Evolutionary conservation across 2,888 invertebrate genomes (phyloP).

Genomic region (Hypsopygia costalis): DNA sequence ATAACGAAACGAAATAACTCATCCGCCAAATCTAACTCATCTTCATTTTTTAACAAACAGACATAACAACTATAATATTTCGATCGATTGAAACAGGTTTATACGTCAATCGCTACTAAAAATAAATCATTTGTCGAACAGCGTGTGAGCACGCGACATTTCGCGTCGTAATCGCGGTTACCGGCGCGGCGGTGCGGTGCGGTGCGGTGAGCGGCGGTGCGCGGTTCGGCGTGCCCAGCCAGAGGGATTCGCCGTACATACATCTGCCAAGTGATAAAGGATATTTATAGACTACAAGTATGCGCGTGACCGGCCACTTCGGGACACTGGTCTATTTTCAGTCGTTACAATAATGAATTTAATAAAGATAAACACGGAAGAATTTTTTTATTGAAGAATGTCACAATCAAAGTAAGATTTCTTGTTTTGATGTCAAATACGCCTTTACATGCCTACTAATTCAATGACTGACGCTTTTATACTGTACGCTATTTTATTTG

Average conservation of each 20-base stretch:
- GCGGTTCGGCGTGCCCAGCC: slow-evolving; percentile 25
- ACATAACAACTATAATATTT: slow-evolving; percentile 22
- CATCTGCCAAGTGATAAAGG: slow-evolving; percentile 71
- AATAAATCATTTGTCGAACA: slow-evolving; percentile 33
- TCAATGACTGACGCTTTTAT: too few species aligned
- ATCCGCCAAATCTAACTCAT: too few species aligned
- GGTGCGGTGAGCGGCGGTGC: slow-evolving; percentile 30
- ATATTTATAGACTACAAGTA: slow-evolving; percentile 62
- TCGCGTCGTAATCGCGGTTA: slow-evolving; percentile 25
- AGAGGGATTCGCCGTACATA: slow-evolving; percentile 35
- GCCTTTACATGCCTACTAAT: too few species aligned
- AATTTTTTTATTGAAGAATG: slow-evolving; percentile 4
- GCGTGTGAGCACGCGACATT: slow-evolving; percentile 47
- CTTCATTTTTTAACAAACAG: too few species aligned
- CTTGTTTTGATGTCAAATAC: too few species aligned
- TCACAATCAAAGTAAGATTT: too few species aligned
- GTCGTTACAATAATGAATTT: slow-evolving; percentile 45
- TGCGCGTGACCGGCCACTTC: slow-evolving; percentile 70
- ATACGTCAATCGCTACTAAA: slow-evolving; percentile 28
- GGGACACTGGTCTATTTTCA: slow-evolving; percentile 55
- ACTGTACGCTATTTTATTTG: too few species aligned
- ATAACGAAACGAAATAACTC: too few species aligned
- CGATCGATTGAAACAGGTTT: slow-evolving; percentile 33
- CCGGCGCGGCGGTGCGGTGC: slow-evolving; percentile 33
- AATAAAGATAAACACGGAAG: slow-evolving; percentile 48